Base-by-base conservation (phyloP, 2,797 vertebrate species). In the Pygocentrus nattereri region DNA sequence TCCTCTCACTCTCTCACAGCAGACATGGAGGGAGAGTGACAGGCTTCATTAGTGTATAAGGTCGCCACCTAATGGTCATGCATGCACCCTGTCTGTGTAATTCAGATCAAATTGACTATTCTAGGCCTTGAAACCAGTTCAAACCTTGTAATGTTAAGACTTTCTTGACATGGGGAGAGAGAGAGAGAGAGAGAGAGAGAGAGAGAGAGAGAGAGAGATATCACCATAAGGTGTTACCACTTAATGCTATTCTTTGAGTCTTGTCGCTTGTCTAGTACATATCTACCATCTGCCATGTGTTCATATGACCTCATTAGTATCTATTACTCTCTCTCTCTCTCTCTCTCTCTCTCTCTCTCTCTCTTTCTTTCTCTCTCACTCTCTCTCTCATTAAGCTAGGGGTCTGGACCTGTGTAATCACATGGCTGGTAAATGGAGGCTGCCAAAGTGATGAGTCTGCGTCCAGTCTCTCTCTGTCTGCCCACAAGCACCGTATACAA, bases 391-490 rank as follows among this genome's bases (percentile, higher is more conserved):
- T 82, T 77, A 82, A 78, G 69, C 30, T 58, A 62, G 27, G 34
- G 81, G 71, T 73, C 75, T 82, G 69, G 64, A 56, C 58, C 7
- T 31, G 76, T 65, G 47, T 79, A 58, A 65, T 72, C 80, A 73
- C 64, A 74, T 58, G 52, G 41, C 54, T 56, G 73, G 75, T 78
- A 77, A 81, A 78, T 74, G 77, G 71, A 54, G 54, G 73, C 80
- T 84, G 83, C 79, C 77, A 72, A 30, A 74, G 80, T 74, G 68
- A 82, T 84, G 79, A 86, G 65, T 83, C 65, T 80, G 65, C 50
- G 30, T 69, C 78, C 82, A 81, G 84, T 83, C 74, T 80, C 69
- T 34, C 59, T 41, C 52, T 34, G 62, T 69, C 44, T 67, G 47
- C 23, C 75, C 69, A 78, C 75, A 82, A 50, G 34, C 71, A 54